phyloP scores from a whole-genome alignment of 2,888 invertebrate genomes.

The Leistus spinibarbis region DNA sequence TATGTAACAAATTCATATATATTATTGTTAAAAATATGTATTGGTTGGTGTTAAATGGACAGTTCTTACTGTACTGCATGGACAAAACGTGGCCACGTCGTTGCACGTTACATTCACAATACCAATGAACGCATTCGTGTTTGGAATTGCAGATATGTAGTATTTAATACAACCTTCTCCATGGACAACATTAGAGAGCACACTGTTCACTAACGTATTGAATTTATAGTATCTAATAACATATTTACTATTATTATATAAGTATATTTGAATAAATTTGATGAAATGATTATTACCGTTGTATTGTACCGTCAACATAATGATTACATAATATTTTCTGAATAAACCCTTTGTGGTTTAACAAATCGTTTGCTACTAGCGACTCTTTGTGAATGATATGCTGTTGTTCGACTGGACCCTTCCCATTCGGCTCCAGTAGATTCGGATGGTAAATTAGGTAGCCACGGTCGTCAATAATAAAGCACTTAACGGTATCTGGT shows the following conservation, averaged over 20 bases:
- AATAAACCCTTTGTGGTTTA: conserved; percentile 84
- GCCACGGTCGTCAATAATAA: conserved; percentile 88
- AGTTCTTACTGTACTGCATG: conserved; percentile 78
- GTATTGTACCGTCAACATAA: conserved; percentile 83
- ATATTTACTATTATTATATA: not conserved
- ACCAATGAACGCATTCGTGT: conserved; percentile 88
- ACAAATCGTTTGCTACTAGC: conserved; percentile 85
- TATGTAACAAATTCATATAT: conserved; percentile 44
- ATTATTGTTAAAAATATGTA: too few species aligned
- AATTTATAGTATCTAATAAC: conserved; percentile 70
- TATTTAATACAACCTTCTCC: conserved; percentile 90
- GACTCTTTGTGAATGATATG: conserved; percentile 93
- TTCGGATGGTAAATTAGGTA: conserved; percentile 88
- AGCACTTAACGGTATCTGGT: conserved; percentile 74
- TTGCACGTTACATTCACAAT: conserved; percentile 88
- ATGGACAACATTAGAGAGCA: conserved; percentile 81
- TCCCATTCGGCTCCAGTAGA: conserved; percentile 69
- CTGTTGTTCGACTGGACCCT: conserved; percentile 77
- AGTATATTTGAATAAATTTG: not conserved
- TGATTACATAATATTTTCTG: conserved; percentile 84
- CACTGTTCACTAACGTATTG: conserved; percentile 77
- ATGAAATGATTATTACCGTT: conserved; percentile 58
- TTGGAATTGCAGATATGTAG: conserved; percentile 78
- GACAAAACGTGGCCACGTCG: conserved; percentile 83
- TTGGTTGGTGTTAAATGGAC: too few species aligned